Conservation (phyloP, 2,797 vertebrate genomes). For the Myotis vivesi region DNA sequence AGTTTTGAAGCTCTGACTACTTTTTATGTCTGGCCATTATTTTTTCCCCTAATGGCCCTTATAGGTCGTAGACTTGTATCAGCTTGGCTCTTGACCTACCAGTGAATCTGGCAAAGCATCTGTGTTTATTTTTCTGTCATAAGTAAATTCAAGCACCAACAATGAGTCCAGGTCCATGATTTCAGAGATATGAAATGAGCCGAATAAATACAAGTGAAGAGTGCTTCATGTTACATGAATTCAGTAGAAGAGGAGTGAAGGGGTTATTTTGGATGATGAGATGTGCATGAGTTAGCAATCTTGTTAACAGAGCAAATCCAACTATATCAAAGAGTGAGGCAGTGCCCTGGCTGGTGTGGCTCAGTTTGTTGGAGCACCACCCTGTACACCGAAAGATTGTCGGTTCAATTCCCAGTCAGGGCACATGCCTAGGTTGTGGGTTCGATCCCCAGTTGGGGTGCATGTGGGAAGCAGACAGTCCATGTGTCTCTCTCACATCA, state of each 20-base stretch:
- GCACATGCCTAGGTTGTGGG: not conserved
- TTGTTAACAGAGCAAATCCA: constrained; percentile 27
- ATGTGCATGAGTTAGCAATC: not conserved
- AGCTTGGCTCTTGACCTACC: not conserved
- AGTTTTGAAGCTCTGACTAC: constrained; percentile 12
- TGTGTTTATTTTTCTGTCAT: constrained; percentile 33
- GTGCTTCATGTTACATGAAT: constrained; percentile 23
- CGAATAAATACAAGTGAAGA: constrained; percentile 23
- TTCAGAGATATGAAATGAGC: constrained; percentile 18
- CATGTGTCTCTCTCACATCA: not conserved
- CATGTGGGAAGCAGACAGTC: not conserved
- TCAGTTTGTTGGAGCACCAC: not conserved
- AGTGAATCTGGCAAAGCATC: not conserved
- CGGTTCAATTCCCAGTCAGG: not conserved
- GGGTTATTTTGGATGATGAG: constrained; percentile 9
- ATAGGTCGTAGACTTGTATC: not conserved
- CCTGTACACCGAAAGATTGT: not conserved
- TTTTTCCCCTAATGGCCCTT: not conserved
- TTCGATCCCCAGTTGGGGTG: not conserved
- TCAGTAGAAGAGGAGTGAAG: constrained; percentile 10
- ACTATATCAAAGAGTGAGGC: not conserved
- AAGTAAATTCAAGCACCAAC: constrained; percentile 27
- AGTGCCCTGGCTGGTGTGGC: not conserved
- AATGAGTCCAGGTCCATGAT: not conserved
- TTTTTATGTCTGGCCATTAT: not conserved